Evolutionary conservation across 2,888 invertebrate genomes (phyloP).

Genomic region (Drosophila histrio): DNA sequence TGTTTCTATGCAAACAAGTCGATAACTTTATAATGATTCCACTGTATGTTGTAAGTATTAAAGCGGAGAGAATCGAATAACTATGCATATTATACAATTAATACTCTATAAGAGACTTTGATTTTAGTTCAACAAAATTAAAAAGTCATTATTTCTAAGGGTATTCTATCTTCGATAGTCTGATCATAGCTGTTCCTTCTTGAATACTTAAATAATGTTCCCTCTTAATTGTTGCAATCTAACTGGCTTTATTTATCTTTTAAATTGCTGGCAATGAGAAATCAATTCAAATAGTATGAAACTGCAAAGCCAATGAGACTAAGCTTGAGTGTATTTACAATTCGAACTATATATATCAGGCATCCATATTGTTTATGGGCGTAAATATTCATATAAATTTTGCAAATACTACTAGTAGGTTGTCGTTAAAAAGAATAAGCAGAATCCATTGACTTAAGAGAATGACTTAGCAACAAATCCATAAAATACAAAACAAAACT

Average conservation of each 20-base stretch:
- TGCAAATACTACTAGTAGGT: conserved; percentile 13
- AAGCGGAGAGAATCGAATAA: no score
- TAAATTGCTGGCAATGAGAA: conserved; percentile 13
- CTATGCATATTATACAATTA: no score
- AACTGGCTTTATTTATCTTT: not conserved
- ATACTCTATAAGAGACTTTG: no score
- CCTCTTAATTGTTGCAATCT: not conserved
- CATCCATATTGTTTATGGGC: conserved; percentile 9
- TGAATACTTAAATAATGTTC: not conserved
- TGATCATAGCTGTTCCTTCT: no score
- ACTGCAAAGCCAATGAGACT: not conserved
- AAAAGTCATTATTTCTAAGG: not conserved
- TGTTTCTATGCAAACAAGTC: not conserved
- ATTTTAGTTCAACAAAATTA: no score
- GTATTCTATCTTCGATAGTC: not conserved
- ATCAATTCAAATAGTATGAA: not conserved
- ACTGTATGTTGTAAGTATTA: no score
- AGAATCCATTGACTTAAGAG: conserved; percentile 6
- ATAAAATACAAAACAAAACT: conserved; percentile 26
- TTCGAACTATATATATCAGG: conserved; percentile 32
- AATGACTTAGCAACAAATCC: conserved; percentile 53
- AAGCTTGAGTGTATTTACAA: conserved; percentile 14
- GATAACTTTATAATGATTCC: no score
- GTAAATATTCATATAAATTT: conserved; percentile 38
- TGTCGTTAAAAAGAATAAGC: conserved; percentile 2